Evolutionary conservation across 2,797 vertebrate species (phyloP), one percentile per base, ranked within the genome.

Genomic region (Phrynocephalus forsythii): DNA sequence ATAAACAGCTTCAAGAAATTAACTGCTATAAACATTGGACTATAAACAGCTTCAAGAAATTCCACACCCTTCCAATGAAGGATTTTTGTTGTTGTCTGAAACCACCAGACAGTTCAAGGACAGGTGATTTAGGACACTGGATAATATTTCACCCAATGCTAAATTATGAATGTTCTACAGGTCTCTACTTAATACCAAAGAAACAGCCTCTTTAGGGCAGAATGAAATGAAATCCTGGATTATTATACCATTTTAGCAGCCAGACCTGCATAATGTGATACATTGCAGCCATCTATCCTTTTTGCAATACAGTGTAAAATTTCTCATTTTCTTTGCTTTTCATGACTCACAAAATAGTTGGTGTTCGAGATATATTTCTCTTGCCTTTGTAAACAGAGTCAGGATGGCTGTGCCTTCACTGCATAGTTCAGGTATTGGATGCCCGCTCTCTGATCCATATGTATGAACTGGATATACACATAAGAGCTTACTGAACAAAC

Each of bases 401-500:
- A 92, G 83, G 88, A 79, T 82, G 90, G 88, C 95, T 95, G 86
- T 88, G 83, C 88, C 84, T 73, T 86, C 90, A 83, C 83, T 87
- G 71, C 87, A 72, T 0, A 6, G 82, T 93, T 93, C 90, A 93
- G 87, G 90, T 79, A 48, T 89, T 88, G 85, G 91, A 92, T 93
- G 92, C 94, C 94, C 90, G 87, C 90, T 84, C 94, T 95, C 93
- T 96, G 95, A 97, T 96, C 95, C 95, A 88, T 92, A 50, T 91
- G 90, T 95, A 88, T 86, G 93, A 94, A 95, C 92, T 93, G 91
- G 91, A 92, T 95, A 94, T 90, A 96, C 96, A 96, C 96, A 95
- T 92, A 94, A 96, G 94, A 93, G 96, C 95, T 96, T 94, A 96
- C 95, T 96, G 95, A 94, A 95, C 95, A 96, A 96, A 94, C 95